These are phyloP conservation scores for Semibalanus balanoides DNA, from an alignment of 1,140 invertebrate genomes.

Conservation along the genomic window DNA sequence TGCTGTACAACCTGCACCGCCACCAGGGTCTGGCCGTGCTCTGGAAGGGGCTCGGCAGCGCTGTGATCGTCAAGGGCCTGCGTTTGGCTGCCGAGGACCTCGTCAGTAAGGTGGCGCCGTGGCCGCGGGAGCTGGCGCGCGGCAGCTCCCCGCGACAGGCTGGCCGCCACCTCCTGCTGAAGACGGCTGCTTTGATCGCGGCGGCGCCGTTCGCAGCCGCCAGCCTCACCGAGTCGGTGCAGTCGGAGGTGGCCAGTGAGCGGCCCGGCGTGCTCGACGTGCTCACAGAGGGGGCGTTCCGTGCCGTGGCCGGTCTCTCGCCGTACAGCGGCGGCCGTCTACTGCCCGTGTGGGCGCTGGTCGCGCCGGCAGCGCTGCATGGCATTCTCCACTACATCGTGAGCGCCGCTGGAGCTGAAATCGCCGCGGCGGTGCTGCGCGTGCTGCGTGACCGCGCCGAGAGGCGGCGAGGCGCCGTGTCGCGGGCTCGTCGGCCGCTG, in stretches of 20 bases:
- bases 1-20: conserved; percentile 62
- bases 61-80: conserved; percentile 72
- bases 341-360: conserved; percentile 72
- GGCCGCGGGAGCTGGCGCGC: conserved; percentile 68
- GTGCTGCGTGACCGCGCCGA: conserved; percentile 31
- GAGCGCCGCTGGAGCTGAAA: conserved; percentile 42
- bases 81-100: conserved; percentile 77
- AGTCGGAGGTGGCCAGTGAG: conserved; percentile 90
- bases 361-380: conserved; percentile 65
- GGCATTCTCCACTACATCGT: conserved; percentile 59
- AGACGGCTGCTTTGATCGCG: conserved; percentile 55
- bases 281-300: conserved; percentile 68
- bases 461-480: conserved; percentile 55
- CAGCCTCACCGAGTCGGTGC: conserved; percentile 86
- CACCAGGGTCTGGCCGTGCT: conserved; percentile 71
- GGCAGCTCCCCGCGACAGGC: conserved; percentile 59
- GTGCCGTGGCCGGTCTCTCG: conserved; percentile 64
- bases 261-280: conserved; percentile 82
- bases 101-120: conserved; percentile 74
- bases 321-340: conserved; percentile 45
- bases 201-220: conserved; percentile 86
- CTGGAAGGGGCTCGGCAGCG: conserved; percentile 87
- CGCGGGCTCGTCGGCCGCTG: conserved; percentile 32
- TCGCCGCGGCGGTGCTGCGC: conserved; percentile 39
- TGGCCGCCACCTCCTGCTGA: conserved; percentile 63